Evolutionary conservation across 2,113 vertebrate genomes (phyloP), one percentile per base, ranked within the genome.

Genomic region (Anolis sagrei): DNA sequence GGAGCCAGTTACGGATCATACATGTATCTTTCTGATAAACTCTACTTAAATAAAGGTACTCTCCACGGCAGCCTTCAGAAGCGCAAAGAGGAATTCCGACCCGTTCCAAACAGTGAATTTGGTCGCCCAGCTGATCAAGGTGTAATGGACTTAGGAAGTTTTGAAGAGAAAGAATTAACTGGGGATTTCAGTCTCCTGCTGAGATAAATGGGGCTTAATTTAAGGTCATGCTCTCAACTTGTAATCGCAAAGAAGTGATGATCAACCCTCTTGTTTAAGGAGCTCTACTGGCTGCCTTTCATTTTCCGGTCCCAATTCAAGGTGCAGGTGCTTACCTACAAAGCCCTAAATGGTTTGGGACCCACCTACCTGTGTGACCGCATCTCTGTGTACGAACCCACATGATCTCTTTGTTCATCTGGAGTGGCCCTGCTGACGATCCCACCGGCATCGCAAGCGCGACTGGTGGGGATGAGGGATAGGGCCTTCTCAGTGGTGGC

Each of bases 71-170:
- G 36, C 64, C 39, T 8, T 25, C 21, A 16, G 27, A 70, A 69
- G 25, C 19, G n/a, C 21, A 0, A 0, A 1, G 79, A 21, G 16
- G 7, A 54, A 64, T 64, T 64, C 51, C 16, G 10, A 21, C 18
- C 29, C 27, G 54, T 29, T 48, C 29, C 7, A 5, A 81, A 34
- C 29, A 23, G 44, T 70, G 48, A 51, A 81, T 19, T 80, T 48
- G 51, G 39, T 51, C 39, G 32, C 44, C 29, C 16, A 54, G 4
- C 9, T 23, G 70, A 54, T 32, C 25, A 66, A 81, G 48, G 36
- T 27, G 7, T 32, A 49, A 27, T 34, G 25, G 51, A 34, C 62
- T 76, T 48, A 36, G 16, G n/a, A 6, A 34, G 13, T 9, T 54
- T n/a, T 19, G 23, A 64, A 5, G 7, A 58, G 36, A 61, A 25